Conservation (phyloP, 2,113 vertebrate genomes). For the Pachypanchax playfairii region DNA sequence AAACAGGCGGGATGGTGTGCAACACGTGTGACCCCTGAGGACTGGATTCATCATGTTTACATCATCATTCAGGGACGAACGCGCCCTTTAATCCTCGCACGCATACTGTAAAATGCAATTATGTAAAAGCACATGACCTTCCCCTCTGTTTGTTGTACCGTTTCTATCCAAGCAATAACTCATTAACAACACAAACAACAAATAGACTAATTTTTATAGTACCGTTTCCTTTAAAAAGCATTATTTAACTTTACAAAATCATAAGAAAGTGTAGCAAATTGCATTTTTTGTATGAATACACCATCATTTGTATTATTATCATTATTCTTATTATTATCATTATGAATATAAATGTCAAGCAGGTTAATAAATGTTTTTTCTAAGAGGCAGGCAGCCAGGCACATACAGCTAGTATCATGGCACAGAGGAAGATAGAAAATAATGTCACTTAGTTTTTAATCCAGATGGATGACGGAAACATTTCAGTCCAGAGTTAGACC, state of each 20-base stretch:
- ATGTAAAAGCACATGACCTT: slow-evolving; percentile 58
- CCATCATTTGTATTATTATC: slow-evolving; percentile 81
- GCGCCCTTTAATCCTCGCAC: slow-evolving; percentile 53
- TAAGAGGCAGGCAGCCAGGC: slow-evolving; percentile 78
- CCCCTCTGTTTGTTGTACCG: slow-evolving; percentile 60
- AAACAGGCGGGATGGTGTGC: slow-evolving; percentile 68
- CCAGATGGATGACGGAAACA: slow-evolving; percentile 62
- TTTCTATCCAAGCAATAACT: slow-evolving; percentile 63
- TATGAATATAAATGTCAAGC: slow-evolving; percentile 78
- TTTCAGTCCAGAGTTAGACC: slow-evolving; percentile 49
- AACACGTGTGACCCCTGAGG: slow-evolving; percentile 77
- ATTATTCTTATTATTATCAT: slow-evolving; percentile 78
- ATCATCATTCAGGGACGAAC: slow-evolving; percentile 63
- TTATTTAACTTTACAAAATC: slow-evolving; percentile 76
- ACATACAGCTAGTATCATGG: slow-evolving; percentile 78
- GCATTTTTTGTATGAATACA: slow-evolving; percentile 73
- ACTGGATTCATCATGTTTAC: slow-evolving; percentile 74
- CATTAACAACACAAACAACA: slow-evolving; percentile 47
- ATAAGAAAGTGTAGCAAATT: slow-evolving; percentile 76
- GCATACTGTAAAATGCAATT: slow-evolving; percentile 36
- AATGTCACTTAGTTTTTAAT: slow-evolving; percentile 69
- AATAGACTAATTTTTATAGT: slow-evolving; percentile 74
- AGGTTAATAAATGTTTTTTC: slow-evolving; percentile 76
- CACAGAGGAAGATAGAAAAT: slow-evolving; percentile 77
- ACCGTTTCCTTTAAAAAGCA: slow-evolving; percentile 79